phyloP scores from a whole-genome alignment of 1,140 invertebrate genomes.

The Sitophilus oryzae region DNA sequence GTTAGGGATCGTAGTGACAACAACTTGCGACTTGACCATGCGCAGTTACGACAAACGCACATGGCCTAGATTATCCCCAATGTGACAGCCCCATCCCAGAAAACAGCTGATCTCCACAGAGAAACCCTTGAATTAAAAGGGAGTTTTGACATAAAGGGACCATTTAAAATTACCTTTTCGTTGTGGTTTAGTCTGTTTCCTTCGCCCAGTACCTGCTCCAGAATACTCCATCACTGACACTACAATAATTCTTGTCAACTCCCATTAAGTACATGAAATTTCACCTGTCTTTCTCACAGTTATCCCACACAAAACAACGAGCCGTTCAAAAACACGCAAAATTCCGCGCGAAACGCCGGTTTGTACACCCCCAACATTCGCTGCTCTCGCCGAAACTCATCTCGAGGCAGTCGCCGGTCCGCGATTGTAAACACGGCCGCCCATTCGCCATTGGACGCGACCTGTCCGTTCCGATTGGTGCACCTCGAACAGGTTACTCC shows the following conservation, averaged over 20 bases:
- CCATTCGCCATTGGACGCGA: conserved; percentile 42
- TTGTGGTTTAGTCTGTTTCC: conserved; percentile 43
- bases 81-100: no score
- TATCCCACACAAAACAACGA: no score
- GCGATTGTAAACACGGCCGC: conserved; percentile 37
- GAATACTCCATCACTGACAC: conserved; percentile 25
- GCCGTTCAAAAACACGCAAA: no score
- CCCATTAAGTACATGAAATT: conserved; percentile 34
- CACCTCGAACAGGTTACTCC: conserved; percentile 43
- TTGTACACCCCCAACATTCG: conserved; percentile 32
- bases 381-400: conserved; percentile 32
- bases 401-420: conserved; percentile 31
- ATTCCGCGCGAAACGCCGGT: no score
- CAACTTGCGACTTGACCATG: no score
- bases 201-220: conserved; percentile 34
- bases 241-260: conserved; percentile 19
- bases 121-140: no score
- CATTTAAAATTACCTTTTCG: conserved; percentile 39
- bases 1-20: no score
- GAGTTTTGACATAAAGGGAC: no score
- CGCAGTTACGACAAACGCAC: conserved; percentile 3
- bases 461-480: conserved; percentile 38
- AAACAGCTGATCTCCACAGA: neutral
- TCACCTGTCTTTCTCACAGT: no score
- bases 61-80: neutral